Conservation (phyloP, 2,797 vertebrate species). For the Cuniculus paca region DNA sequence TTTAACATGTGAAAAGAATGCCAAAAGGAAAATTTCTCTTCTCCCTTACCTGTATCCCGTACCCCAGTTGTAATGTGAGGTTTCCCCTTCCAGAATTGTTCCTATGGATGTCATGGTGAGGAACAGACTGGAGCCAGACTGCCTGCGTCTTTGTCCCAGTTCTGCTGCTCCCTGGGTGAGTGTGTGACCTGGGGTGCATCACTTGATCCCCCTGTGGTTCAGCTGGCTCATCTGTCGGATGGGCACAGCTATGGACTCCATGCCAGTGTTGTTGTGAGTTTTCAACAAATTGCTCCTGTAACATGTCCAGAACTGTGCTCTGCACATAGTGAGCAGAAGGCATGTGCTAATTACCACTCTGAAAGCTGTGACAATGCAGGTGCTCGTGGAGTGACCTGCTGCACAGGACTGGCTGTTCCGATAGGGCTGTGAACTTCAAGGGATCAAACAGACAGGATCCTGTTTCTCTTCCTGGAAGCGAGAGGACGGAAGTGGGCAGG, state of each 20-base stretch:
- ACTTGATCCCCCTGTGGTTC: not conserved
- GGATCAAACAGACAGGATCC: not conserved
- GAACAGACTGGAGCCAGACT: not conserved
- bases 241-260: not conserved
- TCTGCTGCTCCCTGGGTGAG: not conserved
- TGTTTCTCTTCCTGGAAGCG: not conserved
- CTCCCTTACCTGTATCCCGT: no score
- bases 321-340: not conserved
- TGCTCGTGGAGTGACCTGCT: rapidly evolving
- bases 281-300: not conserved
- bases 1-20: not conserved
- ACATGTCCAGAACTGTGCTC: not conserved
- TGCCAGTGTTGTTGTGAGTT: not conserved
- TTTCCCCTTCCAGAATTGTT: not conserved
- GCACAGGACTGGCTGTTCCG: not conserved
- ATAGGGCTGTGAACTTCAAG: not conserved
- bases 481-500: not conserved
- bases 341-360: rapidly evolving
- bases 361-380: not conserved
- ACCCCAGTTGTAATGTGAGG: not conserved
- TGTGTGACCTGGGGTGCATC: not conserved
- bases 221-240: not conserved
- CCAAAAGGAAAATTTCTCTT: not conserved
- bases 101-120: not conserved
- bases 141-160: not conserved